Evolutionary conservation across 2,888 invertebrate genomes (phyloP), one percentile per base, ranked within the genome.

Genomic region (Caenorhabditis sp.): DNA sequence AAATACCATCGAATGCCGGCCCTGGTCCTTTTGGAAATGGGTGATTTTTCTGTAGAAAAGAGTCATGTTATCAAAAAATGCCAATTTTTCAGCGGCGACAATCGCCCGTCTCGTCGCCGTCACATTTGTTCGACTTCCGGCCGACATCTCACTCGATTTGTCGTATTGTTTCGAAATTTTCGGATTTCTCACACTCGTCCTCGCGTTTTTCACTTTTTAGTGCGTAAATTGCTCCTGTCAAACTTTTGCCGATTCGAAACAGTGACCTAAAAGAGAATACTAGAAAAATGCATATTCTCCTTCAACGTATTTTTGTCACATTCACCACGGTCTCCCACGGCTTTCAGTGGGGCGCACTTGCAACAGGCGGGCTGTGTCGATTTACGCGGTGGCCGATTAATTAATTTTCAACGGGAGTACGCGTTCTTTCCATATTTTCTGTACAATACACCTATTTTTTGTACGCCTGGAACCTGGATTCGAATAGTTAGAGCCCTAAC

Each of bases 1-100:
- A 70, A 70, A 20, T 70, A 27, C 24, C 70, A 70, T 30, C 24
- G 70, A 26, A 15, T 70, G 15, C 52, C 52, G 0, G 70, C 70
- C 0, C 8, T 70, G 46, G 17, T 70, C 7, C 26, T 70, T n/a
- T 2, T 50, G 11, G 59, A 70, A 11, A 9, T 70, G 6, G 59
- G 68, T 68, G 2, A 30, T 20, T 2, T 15, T 27, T 15, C 13
- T 22, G 5, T 30, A 5, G 9, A 30, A 53, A 22, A 22, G 6
- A 8, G 32, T 17, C 4, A n/a, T 13, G 20, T 17, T 13, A 7
- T 2, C 20, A 41, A 15, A 15, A 13, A 45, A 22, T n/a, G n/a
- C n/a, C n/a, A n/a, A 26, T 20, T 22, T 58, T 68, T 26, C 45
- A 68, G 68, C 35, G 5, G 13, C 22, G 4, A 30, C 53, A 17